phyloP scores from a whole-genome alignment of 37 sponge, comb jelly and placozoan species.

The Crambe crambe region DNA sequence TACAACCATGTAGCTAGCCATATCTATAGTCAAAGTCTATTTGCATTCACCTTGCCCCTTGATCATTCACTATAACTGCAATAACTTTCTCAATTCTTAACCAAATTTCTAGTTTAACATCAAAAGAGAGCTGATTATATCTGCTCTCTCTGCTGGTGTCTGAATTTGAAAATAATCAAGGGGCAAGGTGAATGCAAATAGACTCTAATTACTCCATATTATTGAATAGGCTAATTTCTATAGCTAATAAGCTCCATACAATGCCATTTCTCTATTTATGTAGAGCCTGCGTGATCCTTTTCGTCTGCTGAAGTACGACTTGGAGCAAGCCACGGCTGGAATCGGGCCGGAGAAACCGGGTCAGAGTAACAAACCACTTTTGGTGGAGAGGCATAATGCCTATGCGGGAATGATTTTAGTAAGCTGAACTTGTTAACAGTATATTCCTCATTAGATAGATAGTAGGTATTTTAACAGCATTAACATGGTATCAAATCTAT shows the following conservation, averaged over 20 bases:
- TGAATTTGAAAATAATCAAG: too few relatives aligned
- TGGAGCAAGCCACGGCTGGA: slow-evolving; percentile 48
- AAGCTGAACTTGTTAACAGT: too few relatives aligned
- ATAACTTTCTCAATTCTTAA: too few relatives aligned
- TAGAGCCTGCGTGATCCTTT: slow-evolving; percentile 68
- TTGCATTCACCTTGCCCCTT: too few relatives aligned
- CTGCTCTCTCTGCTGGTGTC: too few relatives aligned
- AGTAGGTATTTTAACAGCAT: too few relatives aligned
- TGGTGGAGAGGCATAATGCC: slow-evolving; percentile 86
- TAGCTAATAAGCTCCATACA: neutral
- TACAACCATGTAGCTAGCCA: neutral
- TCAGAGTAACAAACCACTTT: neutral
- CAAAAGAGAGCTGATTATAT: too few relatives aligned
- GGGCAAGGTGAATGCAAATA: neutral
- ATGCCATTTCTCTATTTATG: neutral
- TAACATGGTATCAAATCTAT: too few relatives aligned
- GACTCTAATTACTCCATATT: neutral
- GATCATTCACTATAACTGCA: too few relatives aligned
- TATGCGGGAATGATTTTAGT: slow-evolving; percentile 89
- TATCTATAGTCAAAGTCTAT: too few relatives aligned
- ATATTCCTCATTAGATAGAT: too few relatives aligned
- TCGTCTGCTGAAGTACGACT: slow-evolving; percentile 90
- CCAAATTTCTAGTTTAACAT: too few relatives aligned
- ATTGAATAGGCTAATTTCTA: neutral
- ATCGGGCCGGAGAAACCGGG: neutral